Base-by-base conservation (phyloP, 1,140 invertebrate species). In the Brachionus angularis region DNA sequence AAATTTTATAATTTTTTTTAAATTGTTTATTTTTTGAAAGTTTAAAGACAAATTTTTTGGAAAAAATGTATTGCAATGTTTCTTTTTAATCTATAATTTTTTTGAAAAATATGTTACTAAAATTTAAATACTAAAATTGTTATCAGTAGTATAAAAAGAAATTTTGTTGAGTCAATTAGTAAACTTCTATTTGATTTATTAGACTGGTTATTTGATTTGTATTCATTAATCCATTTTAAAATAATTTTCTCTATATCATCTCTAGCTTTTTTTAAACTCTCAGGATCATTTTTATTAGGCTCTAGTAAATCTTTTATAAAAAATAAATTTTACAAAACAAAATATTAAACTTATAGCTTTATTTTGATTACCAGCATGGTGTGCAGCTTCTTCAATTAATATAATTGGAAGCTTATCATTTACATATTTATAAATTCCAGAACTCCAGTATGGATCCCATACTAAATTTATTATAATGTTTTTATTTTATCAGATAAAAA, bases 371-470 rank as follows among this genome's bases (percentile, higher is more conserved):
- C 50, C 50, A 31, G 50, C 50, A 53, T 53, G 50, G 2, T 89
- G 85, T 1, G 86, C 77, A 0, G 91, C 82, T 8, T 85, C 83
- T 5, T 83, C 79, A 21, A 88, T 88, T 1, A 90, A 76, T 53
- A 87, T 87, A 73, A 85, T 82, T 23, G 90, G 76, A 14, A 95
- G 88, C 29, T 92, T 92, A 1, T 92, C 92, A 74, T 87, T 87
- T 36, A 88, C 88, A 53, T 27, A 25, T 53, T 53, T 53, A 53
- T 53, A 53, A 31, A 53, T 53, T n/a, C 93, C 94, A 97, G 2
- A 94, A 93, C 82, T 98, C 94, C 47, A 91, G 76, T 8, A 89
- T 79, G 7, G 93, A 92, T 81, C 95, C 95, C 74, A 91, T 93
- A 80, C 23, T 74, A 73, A 53, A 53, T 21, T 29, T 12, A 25